phyloP scores from a whole-genome alignment of 2,888 invertebrate species.

The Vandiemenella viatica region DNA sequence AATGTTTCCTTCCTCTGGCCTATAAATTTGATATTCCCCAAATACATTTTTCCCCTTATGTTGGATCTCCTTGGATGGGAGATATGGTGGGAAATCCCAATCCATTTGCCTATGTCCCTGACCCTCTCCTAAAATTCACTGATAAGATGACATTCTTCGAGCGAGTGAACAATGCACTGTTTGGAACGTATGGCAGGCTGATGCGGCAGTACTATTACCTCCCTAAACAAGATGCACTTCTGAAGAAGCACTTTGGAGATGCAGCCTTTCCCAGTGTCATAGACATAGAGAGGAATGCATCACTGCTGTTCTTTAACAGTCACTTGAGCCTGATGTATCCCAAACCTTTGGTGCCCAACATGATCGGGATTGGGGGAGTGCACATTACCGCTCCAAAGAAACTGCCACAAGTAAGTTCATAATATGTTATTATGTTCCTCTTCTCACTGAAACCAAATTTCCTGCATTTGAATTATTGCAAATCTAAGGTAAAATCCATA shows the following conservation, averaged over 20 bases:
- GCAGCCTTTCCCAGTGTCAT: no score
- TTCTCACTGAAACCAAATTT: no score
- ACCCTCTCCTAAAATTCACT: conserved; percentile 32
- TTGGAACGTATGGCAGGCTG: neutral
- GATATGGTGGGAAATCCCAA: conserved; percentile 32
- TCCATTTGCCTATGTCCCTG: conserved; percentile 35
- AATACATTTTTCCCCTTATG: conserved; percentile 29
- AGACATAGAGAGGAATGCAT: conserved; percentile 15
- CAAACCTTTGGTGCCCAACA: conserved; percentile 20
- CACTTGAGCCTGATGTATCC: conserved; percentile 20
- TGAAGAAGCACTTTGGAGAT: conserved; percentile 7
- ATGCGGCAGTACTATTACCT: conserved; percentile 2
- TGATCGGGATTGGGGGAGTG: conserved; percentile 23
- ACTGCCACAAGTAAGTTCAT: conserved; percentile 9
- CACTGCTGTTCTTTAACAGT: conserved; percentile 20
- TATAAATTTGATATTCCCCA: conserved; percentile 17
- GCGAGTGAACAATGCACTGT: conserved; percentile 32
- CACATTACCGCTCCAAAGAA: conserved; percentile 20
- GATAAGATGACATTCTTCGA: conserved; percentile 30
- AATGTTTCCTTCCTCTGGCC: conserved; percentile 11
- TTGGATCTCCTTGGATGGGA: conserved; percentile 31
- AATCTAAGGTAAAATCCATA: no score
- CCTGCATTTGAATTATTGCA: no score
- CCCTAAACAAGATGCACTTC: conserved; percentile 6
- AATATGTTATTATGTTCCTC: no score